Base-by-base conservation (phyloP, 2,888 invertebrate genomes). In the Lasioglossum pauxillum region DNA sequence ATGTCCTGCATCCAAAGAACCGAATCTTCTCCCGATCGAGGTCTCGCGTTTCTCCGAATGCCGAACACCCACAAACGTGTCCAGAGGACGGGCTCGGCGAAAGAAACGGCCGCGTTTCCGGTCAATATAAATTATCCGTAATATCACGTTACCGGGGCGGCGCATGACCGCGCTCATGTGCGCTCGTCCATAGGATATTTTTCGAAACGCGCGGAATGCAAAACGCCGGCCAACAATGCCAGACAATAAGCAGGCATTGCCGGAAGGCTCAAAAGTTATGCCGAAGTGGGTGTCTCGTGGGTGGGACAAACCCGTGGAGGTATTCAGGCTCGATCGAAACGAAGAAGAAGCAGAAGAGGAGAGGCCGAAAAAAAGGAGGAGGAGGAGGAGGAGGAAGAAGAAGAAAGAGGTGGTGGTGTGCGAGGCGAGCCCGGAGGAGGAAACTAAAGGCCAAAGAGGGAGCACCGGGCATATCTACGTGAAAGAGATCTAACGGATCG, bases 401-500 rank as follows among this genome's bases (percentile, higher is more conserved):
- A 57, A 57, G 57, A 12, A n/a, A 3, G 23, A 3, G 23, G 53
- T 3, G 57, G 10, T 57, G 57, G n/a, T n/a, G 57, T n/a, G 12
- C 12, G 57, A 57, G 57, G 57, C 57, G 57, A n/a, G n/a, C n/a
- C 57, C 57, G 57, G 10, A n/a, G 57, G 57, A 79, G 76, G 80
- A 85, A 88, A 83, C 80, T 76, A 90, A 89, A 90, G 90, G 90
- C 82, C 89, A 87, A 90, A 89, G 91, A 86, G 82, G 89, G 85
- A 89, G 84, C 72, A 67, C 76, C 73, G 75, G 69, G 46, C 71
- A 69, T 89, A 90, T 86, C 90, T 90, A 82, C 83, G 84, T 85
- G 90, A 90, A 90, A 88, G 91, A 90, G 91, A 90, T 89, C 91
- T 90, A 90, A 90, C 90, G 90, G 90, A 91, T 90, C 91, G 86